Base-by-base conservation (phyloP, 2,888 invertebrate species). In the Pseudanteris insignis region DNA sequence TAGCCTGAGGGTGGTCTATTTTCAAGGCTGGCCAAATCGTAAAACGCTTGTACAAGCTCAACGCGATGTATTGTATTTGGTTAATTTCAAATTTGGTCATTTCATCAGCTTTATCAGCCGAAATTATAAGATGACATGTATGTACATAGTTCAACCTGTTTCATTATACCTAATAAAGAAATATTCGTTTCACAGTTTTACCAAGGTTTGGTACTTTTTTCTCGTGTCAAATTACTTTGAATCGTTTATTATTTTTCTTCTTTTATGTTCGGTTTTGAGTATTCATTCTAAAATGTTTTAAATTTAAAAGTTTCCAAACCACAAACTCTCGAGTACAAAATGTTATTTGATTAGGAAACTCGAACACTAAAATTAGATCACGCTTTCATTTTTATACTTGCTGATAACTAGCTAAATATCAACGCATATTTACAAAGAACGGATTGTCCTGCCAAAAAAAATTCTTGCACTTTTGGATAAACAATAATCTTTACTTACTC, bases 271-370 rank as follows among this genome's bases (percentile, higher is more conserved):
- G 4, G 15, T 34, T 25, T 43, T 57, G 48, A 57, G 48, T 57
- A 57, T 57, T 57, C 21, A 26, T 18, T 24, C 36, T 15, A 12
- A n/a, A n/a, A n/a, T 9, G 11, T 11, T 28, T 9, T 15, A 11
- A 28, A 5, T 24, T 18, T n/a, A 44, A 18, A n/a, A n/a, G 36
- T 32, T 32, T 46, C 37, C 36, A 11, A 30, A 44, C 28, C 37
- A 24, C 55, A 34, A 47, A 40, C 40, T 41, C 41, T 43, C 30
- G 37, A 48, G 41, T 50, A 58, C 44, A 58, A 58, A 58, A 50
- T 10, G 24, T 58, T 28, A 29, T 46, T 40, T 21, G 14, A 29
- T 46, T 46, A 32, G 36, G 50, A 38, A 50, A 58, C n/a, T 25
- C 37, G 38, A 25, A 26, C 28, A 14, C 43, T 28, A 36, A 36